A percentile compares a stretch with the other conserved stretches of the same genome.
Evolutionary conservation across 2,797 vertebrate genomes (phyloP).

Genomic region (Hoplostethus mediterraneus): DNA sequence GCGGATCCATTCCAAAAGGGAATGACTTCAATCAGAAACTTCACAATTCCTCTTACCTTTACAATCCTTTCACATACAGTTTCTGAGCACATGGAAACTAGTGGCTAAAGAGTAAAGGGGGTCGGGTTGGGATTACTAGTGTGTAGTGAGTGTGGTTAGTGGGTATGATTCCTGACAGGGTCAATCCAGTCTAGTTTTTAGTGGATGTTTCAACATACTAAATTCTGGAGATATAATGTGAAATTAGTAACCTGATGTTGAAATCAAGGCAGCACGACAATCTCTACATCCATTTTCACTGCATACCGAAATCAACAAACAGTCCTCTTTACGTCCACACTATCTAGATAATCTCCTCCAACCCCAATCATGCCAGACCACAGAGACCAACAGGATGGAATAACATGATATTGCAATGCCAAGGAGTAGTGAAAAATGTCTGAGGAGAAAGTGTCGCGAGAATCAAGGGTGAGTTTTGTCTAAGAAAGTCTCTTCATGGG

Average conservation of each 20-base stretch:
- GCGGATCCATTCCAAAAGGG: constrained; percentile 16
- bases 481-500: constrained; percentile 61
- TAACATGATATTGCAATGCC: constrained; percentile 26
- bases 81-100: not conserved
- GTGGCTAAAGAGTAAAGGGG: not conserved
- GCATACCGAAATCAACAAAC: constrained; percentile 35
- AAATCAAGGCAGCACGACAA: not conserved
- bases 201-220: constrained; percentile 69
- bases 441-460: constrained; percentile 5
- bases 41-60: not conserved
- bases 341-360: constrained; percentile 20
- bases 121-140: not conserved
- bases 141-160: constrained; percentile 47
- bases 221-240: constrained; percentile 47
- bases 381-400: constrained; percentile 38
- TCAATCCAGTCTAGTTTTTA: constrained; percentile 19
- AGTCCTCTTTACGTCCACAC: constrained; percentile 13
- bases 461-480: constrained; percentile 47
- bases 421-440: constrained; percentile 44
- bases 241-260: constrained; percentile 3
- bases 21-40: not conserved
- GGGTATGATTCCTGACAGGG: constrained; percentile 27
- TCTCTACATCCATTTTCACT: constrained; percentile 39
- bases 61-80: not conserved
- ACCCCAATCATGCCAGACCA: constrained; percentile 19